Conservation (phyloP, 2,797 vertebrate genomes). For the Sebastes cheni region DNA sequence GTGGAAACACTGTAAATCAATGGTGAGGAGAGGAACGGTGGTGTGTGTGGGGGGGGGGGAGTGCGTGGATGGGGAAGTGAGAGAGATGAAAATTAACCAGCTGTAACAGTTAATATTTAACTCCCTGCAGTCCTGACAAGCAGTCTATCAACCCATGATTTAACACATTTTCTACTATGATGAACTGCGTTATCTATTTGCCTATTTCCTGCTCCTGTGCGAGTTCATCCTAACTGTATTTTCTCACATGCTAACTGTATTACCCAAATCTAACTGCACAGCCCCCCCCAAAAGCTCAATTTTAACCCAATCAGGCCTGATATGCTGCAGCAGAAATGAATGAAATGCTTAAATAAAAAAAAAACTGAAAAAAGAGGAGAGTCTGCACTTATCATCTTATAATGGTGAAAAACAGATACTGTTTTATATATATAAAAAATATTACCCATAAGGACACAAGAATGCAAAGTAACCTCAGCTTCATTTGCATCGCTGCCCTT, state of each 20-base stretch:
- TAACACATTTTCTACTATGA: neutral
- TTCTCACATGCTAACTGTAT: neutral
- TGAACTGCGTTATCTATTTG: neutral
- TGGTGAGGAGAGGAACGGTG: neutral
- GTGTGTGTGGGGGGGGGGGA: accelerated
- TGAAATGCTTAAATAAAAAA: slow-evolving; percentile 8
- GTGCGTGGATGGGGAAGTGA: neutral
- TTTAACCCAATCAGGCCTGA: slow-evolving; percentile 6
- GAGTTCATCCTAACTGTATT: neutral
- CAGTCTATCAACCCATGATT: neutral
- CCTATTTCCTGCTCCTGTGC: neutral
- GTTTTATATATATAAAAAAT: neutral
- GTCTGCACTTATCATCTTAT: neutral
- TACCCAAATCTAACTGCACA: neutral
- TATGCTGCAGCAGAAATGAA: neutral
- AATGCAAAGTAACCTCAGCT: slow-evolving; percentile 24
- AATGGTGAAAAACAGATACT: slow-evolving; percentile 12
- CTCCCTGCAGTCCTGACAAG: neutral
- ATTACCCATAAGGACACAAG: neutral
- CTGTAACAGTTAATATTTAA: slow-evolving; percentile 24
- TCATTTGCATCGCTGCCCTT: slow-evolving; percentile 56
- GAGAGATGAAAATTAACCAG: slow-evolving; percentile 28
- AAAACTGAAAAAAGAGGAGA: neutral
- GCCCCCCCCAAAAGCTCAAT: neutral
- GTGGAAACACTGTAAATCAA: neutral